Evolutionary conservation across 2,888 invertebrate genomes (phyloP).

Genomic region (Cryptus viduatorius): DNA sequence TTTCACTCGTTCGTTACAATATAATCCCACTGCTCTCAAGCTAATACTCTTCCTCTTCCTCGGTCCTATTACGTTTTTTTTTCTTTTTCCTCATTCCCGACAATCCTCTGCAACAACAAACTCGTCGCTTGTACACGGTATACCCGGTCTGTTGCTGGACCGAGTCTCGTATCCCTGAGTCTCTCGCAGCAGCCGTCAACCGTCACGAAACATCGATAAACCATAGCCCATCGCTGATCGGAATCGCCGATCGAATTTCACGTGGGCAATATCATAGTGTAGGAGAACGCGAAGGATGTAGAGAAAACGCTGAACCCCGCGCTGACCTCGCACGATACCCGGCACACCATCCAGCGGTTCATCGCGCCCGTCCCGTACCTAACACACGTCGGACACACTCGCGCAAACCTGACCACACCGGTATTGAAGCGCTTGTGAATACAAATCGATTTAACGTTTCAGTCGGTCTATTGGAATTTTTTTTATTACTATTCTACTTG

Average conservation of each 20-base stretch:
- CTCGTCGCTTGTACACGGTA: background rate
- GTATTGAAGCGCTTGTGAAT: slow-evolving; percentile 24
- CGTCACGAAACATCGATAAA: slow-evolving; percentile 37
- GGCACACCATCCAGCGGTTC: slow-evolving; percentile 2
- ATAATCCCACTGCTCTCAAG: background rate
- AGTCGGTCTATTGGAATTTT: background rate
- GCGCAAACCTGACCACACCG: slow-evolving; percentile 24
- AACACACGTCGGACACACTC: slow-evolving; percentile 20
- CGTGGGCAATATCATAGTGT: slow-evolving; percentile 9
- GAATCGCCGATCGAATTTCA: slow-evolving; percentile 42
- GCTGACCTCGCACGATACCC: slow-evolving; percentile 12
- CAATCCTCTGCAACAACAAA: background rate
- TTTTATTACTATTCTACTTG: slow-evolving; percentile 2
- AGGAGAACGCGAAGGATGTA: background rate
- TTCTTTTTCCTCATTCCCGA: background rate
- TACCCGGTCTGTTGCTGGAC: background rate
- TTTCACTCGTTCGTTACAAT: background rate
- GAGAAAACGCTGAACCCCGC: slow-evolving; percentile 20
- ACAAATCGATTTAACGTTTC: slow-evolving; percentile 21
- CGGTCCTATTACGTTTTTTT: background rate
- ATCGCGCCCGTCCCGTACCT: background rate
- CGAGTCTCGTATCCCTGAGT: background rate
- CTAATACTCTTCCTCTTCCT: background rate
- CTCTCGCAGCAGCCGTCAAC: slow-evolving; percentile 14
- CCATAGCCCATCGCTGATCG: slow-evolving; percentile 36